Evolutionary conservation across 2,113 vertebrate genomes (phyloP), one percentile per base, ranked within the genome.

Genomic region (Chiloscyllium plagiosum): DNA sequence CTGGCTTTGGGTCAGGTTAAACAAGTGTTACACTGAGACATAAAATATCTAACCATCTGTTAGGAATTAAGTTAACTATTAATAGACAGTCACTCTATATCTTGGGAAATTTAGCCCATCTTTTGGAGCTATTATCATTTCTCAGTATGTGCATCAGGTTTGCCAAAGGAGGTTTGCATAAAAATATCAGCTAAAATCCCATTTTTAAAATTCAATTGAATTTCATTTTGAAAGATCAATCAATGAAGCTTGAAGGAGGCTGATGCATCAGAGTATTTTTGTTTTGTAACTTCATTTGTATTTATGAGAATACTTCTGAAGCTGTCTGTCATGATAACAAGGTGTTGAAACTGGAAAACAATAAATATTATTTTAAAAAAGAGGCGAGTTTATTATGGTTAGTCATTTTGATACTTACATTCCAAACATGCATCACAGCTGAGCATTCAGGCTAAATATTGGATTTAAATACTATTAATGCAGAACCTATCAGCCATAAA

Each of bases 301-400:
- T 93, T 93, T 37, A 93, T 93, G 89, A 93, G 89, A 93, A 37
- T 37, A 66, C 61, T 42, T 6, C 66, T 68, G 89, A 37, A 68
- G 89, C 61, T 68, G 61, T 66, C 89, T n/a, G 89, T 93, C 61
- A 93, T 93, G 89, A 93, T 93, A 66, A 93, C 17, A 68, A n/a
- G 37, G 33, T 66, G 66, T 68, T 93, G 61, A n/a, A 93, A 93
- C 61, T 68, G 19, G 29, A 17, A n/a, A 37, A 15, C 56, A 68
- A 93, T 93, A 66, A 93, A 37, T 66, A 92, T 66, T 19, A 80
- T 37, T 80, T 66, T n/a, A 66, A 66, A 47, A 68, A 90, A 61
- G 89, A 66, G 61, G n/a, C 33, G 8, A 33, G 0, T 66, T 93
- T 93, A 93, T 66, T 65, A 66, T 61, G n/a, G 12, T 78, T 78